Evolutionary conservation across 1,140 invertebrate species (phyloP).

Genomic region (Meloidogyne floridensis): DNA sequence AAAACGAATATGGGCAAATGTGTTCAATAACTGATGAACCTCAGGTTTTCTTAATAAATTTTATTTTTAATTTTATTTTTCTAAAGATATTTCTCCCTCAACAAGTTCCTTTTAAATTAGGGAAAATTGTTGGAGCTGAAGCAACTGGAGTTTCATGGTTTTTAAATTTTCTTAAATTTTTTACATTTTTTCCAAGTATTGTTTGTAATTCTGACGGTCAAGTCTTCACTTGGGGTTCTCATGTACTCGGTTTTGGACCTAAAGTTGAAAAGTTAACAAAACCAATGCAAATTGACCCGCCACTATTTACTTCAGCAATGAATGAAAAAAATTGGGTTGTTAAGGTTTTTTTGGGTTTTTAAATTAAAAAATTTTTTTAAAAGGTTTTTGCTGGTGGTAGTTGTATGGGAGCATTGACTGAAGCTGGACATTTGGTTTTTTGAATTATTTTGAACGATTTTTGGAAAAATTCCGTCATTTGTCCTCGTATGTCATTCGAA

Average conservation of each 20-base stretch:
- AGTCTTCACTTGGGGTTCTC: conserved; percentile 48
- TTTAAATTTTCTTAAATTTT: neutral
- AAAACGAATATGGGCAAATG: conserved; percentile 53
- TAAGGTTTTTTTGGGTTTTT: conserved; percentile 16
- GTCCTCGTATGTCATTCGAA: no score
- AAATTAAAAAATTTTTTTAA: conserved; percentile 7
- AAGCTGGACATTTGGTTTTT: conserved; percentile 29
- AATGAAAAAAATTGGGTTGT: conserved; percentile 31
- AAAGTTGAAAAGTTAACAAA: conserved; percentile 13
- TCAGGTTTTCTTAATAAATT: conserved; percentile 36
- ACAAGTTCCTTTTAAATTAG: conserved; percentile 36
- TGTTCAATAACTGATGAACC: conserved; percentile 44
- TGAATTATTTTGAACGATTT: neutral
- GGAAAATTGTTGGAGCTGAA: conserved; percentile 32
- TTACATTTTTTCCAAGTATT: conserved; percentile 16
- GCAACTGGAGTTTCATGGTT: conserved; percentile 49
- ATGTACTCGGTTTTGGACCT: conserved; percentile 50
- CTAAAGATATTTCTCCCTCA: conserved; percentile 19
- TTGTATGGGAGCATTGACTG: conserved; percentile 38
- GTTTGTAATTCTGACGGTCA: conserved; percentile 47
- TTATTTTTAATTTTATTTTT: conserved; percentile 25
- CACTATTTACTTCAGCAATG: conserved; percentile 41
- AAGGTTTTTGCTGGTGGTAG: conserved; percentile 46
- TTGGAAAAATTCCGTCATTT: neutral
- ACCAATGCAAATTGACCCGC: conserved; percentile 46